Conservation (phyloP, 1,140 invertebrate species). For the Drosophila ogumai region DNA sequence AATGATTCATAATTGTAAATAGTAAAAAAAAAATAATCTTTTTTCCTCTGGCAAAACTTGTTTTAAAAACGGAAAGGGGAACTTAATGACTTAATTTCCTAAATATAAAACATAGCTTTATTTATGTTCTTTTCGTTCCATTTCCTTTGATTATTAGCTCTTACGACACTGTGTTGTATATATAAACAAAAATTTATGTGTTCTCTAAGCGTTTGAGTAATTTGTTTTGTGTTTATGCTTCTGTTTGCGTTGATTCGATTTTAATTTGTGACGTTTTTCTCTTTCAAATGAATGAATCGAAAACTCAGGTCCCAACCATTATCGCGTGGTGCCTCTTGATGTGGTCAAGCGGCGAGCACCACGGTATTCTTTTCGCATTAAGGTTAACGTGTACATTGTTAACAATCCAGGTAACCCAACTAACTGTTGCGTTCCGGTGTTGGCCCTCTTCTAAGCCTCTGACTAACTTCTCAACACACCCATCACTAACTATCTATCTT, state of each 20-base stretch:
- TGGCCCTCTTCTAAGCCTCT: constrained; percentile 1
- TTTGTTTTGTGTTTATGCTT: constrained; percentile 23
- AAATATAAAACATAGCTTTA: neutral
- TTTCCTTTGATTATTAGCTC: constrained; percentile 6
- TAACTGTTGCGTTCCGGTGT: constrained; percentile 59
- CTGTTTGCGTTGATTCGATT: constrained; percentile 51
- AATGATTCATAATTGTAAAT: constrained; percentile 2
- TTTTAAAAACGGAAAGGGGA: neutral
- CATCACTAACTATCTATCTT: constrained; percentile 19
- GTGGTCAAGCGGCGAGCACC: constrained; percentile 77
- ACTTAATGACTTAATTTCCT: neutral
- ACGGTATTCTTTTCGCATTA: constrained; percentile 83
- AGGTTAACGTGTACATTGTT: constrained; percentile 78
- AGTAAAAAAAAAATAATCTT: neutral
- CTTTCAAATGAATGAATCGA: constrained; percentile 42
- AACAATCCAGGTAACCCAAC: constrained; percentile 83
- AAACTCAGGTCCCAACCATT: constrained; percentile 73
- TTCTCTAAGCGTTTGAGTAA: constrained; percentile 28
- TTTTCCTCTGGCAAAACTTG: neutral
- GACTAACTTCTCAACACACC: neutral
- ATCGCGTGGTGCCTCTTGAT: constrained; percentile 80
- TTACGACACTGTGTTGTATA: constrained; percentile 13
- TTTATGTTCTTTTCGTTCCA: neutral
- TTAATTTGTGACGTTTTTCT: constrained; percentile 58
- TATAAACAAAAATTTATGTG: neutral